Evolutionary conservation across 2,888 invertebrate genomes (phyloP).

Genomic region (Drosophila phalerata): DNA sequence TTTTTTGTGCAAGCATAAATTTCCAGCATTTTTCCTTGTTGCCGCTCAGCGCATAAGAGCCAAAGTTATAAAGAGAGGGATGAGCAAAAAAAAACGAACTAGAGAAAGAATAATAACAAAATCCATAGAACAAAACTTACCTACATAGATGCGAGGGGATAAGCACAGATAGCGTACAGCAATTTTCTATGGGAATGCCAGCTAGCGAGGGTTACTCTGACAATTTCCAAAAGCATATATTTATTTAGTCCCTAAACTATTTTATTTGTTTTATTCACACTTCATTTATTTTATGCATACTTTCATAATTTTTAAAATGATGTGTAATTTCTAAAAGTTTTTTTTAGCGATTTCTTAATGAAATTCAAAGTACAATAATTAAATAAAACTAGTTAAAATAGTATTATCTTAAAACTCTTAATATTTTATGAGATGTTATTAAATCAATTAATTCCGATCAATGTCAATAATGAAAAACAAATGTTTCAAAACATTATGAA

Average conservation of each 20-base stretch:
- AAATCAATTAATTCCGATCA: background rate
- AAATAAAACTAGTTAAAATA: background rate
- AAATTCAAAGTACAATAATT: background rate
- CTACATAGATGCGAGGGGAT: conserved; percentile 39
- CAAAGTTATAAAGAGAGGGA: conserved; percentile 5
- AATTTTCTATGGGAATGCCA: conserved; percentile 58
- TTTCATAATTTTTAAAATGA: too few species aligned
- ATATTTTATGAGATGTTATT: background rate
- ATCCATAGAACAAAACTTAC: conserved; percentile 56
- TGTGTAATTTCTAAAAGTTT: background rate
- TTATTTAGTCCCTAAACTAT: background rate
- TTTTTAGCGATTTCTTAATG: background rate
- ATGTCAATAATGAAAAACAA: too few species aligned
- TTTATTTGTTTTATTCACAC: background rate
- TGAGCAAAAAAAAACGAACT: conserved; percentile 14
- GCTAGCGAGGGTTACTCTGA: conserved; percentile 35
- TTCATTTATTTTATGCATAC: background rate
- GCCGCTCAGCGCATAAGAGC: conserved; percentile 23
- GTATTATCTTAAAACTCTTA: background rate
- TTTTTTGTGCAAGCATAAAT: conserved; percentile 68
- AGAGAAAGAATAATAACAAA: conserved; percentile 50
- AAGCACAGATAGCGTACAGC: conserved; percentile 54
- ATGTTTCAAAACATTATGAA: too few species aligned
- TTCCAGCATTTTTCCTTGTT: conserved; percentile 70
- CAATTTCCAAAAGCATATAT: background rate